Evolutionary conservation across 2,888 invertebrate genomes (phyloP).

Genomic region (Trissolcus brochymenae): DNA sequence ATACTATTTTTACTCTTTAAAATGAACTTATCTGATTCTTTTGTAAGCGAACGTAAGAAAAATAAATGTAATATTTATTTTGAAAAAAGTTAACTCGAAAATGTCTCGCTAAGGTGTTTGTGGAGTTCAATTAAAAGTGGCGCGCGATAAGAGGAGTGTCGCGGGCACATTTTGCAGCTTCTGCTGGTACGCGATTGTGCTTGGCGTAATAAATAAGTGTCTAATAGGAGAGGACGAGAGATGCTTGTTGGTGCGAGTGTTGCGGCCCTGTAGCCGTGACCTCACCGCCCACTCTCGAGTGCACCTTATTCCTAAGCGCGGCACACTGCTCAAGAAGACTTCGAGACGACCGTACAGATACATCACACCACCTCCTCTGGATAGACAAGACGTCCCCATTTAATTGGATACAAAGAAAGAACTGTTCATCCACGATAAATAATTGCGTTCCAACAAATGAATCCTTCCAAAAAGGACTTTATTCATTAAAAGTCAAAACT

Average conservation of each 20-base stretch:
- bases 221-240: background rate
- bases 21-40: no score
- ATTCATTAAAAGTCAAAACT: no score
- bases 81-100: slow-evolving; percentile 12
- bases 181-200: slow-evolving; percentile 12
- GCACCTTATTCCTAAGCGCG: slow-evolving; percentile 44
- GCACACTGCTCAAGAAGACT: slow-evolving; percentile 26
- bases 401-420: slow-evolving; percentile 23
- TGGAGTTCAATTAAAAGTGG: slow-evolving; percentile 28
- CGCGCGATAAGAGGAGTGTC: slow-evolving; percentile 14
- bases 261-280: slow-evolving; percentile 63
- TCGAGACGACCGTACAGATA: slow-evolving; percentile 19
- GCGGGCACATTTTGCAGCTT: slow-evolving; percentile 21
- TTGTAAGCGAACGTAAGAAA: no score
- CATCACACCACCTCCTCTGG: slow-evolving; percentile 16
- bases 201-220: background rate
- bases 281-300: slow-evolving; percentile 61
- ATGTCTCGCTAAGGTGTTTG: slow-evolving; percentile 23
- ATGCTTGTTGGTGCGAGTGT: slow-evolving; percentile 4
- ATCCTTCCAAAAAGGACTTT: no score
- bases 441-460: no score
- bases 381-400: slow-evolving; percentile 32
- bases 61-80: background rate
- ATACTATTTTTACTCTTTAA: no score
- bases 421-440: no score